These are phyloP conservation scores for Platyrinchus mystaceus DNA, from an alignment of 2,797 vertebrate species.

Conservation along the genomic window DNA sequence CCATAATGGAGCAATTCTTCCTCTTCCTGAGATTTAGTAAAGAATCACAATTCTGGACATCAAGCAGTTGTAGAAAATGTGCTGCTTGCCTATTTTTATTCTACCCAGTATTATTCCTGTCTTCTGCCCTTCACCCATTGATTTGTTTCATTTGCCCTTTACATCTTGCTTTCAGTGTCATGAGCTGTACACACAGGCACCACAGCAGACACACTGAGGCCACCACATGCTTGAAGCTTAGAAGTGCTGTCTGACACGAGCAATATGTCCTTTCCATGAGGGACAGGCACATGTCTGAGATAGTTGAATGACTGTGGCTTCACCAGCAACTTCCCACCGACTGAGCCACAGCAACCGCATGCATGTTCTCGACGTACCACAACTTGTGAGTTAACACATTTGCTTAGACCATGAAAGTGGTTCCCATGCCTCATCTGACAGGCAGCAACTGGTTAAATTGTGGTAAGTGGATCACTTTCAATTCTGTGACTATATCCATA, in stretches of 20 bases:
- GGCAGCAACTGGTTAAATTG: conserved; percentile 49
- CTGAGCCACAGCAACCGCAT: accelerated
- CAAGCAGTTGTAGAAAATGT: neutral
- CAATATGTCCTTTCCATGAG: neutral
- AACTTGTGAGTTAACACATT: neutral
- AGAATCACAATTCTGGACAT: neutral
- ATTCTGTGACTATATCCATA: conserved; percentile 47
- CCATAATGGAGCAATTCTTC: neutral
- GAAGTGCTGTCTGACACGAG: neutral
- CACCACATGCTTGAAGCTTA: neutral
- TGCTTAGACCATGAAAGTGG: neutral
- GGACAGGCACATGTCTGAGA: neutral
- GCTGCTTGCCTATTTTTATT: neutral
- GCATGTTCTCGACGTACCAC: neutral
- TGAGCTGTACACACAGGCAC: neutral
- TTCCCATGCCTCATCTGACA: neutral
- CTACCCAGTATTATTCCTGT: neutral
- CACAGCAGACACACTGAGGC: neutral
- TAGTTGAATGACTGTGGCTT: neutral
- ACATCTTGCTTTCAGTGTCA: neutral
- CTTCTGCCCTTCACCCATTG: neutral
- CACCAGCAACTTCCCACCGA: neutral
- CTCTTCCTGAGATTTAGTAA: neutral
- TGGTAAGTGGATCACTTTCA: conserved; percentile 50
- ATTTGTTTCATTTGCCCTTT: neutral